Base-by-base conservation (phyloP, 2,888 invertebrate species). In the Cacoxenus indagator region DNA sequence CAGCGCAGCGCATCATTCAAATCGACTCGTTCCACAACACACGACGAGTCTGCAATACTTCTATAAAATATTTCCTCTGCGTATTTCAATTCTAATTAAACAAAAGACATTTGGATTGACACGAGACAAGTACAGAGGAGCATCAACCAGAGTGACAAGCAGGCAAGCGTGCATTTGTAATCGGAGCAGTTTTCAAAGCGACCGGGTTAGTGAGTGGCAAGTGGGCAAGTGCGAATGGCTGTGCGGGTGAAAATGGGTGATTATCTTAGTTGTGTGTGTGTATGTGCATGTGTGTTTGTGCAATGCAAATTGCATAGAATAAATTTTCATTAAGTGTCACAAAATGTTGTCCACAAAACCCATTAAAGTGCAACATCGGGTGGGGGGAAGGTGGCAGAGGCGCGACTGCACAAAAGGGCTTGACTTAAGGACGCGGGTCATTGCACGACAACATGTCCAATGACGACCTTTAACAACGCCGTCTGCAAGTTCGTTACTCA, bases 291-390 rank as follows among this genome's bases (percentile, higher is more conserved):
- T 1, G 31, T 31, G 31, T n/a, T n/a, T n/a, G n/a, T n/a, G n/a
- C n/a, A 31, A 31, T n/a, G 4, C 72, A 78, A 78, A 84, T 78
- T 84, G 81, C 78, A 76, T 77, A 75, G 83, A 81, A 84, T 85
- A 85, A 84, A 84, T 84, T 81, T 84, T 82, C 82, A 84, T 84
- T 84, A 84, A 85, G 76, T 76, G 73, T 78, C 70, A 72, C 74
- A 73, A 73, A 54, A 37, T n/a, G n/a, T n/a, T n/a, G n/a, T n/a
- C n/a, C n/a, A n/a, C 45, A 43, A 43, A 43, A 11, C 45, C 3
- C 45, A n/a, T n/a, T n/a, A n/a, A n/a, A n/a, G n/a, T n/a, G n/a
- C n/a, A n/a, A n/a, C n/a, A n/a, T n/a, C n/a, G n/a, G n/a, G n/a
- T n/a, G 72, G 73, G 70, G 72, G 73, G 71, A 65, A 69, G 74